phyloP scores from a whole-genome alignment of 2,888 invertebrate species.

The Calephelis perditalis region DNA sequence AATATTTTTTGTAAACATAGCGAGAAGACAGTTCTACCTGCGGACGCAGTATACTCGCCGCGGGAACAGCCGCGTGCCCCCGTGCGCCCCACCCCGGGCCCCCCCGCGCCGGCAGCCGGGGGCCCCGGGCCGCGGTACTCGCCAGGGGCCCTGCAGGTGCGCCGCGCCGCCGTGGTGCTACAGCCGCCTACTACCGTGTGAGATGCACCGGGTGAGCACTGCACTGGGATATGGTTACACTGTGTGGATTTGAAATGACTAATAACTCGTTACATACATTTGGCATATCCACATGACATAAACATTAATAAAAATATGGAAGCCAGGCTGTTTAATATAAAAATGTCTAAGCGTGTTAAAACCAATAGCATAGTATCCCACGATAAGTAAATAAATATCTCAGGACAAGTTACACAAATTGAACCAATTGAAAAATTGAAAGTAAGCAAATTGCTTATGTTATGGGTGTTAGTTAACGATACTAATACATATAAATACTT shows the following conservation, averaged over 20 bases:
- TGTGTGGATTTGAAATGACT: background rate
- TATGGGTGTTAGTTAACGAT: too few species aligned
- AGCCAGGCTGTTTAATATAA: too few species aligned
- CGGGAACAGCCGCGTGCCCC: slow-evolving; percentile 44
- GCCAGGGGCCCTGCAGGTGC: slow-evolving; percentile 85
- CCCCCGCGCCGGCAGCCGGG: slow-evolving; percentile 80
- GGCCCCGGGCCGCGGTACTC: slow-evolving; percentile 83
- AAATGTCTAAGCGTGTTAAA: too few species aligned
- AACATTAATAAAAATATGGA: too few species aligned
- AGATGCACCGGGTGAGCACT: slow-evolving; percentile 33
- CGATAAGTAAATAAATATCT: too few species aligned
- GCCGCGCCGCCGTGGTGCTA: slow-evolving; percentile 92
- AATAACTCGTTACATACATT: too few species aligned
- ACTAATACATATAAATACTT: too few species aligned
- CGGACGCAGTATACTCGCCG: slow-evolving; percentile 86
- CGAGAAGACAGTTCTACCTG: slow-evolving; percentile 81
- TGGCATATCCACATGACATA: too few species aligned
- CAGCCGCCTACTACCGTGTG: slow-evolving; percentile 83
- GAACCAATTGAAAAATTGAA: too few species aligned
- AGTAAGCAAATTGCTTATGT: too few species aligned
- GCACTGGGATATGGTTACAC: slow-evolving; percentile 9
- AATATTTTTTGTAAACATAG: slow-evolving; percentile 32
- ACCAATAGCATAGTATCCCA: too few species aligned
- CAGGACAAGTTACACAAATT: too few species aligned
- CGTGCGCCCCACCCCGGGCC: slow-evolving; percentile 83